Conservation (phyloP, 2,888 invertebrate genomes). For the Galerucella calmariensis region DNA sequence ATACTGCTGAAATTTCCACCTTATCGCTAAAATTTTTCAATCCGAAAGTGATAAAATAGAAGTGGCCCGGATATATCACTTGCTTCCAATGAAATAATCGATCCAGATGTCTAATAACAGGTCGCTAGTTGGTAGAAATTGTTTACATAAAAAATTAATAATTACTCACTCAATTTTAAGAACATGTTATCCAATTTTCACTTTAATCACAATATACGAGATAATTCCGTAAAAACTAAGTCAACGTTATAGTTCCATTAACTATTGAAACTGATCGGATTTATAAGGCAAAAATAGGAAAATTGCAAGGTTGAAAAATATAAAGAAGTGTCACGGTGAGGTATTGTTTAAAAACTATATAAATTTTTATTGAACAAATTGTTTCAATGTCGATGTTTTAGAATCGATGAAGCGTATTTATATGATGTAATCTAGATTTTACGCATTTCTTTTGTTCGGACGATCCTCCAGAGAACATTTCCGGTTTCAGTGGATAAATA, state of each 20-base stretch:
- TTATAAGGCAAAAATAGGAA: background rate
- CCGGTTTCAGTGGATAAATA: no score
- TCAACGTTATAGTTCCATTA: background rate
- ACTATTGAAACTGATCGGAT: background rate
- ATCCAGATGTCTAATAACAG: no score
- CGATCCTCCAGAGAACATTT: no score
- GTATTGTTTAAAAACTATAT: slow-evolving; percentile 6
- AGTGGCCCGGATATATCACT: no score
- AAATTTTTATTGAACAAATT: slow-evolving; percentile 1
- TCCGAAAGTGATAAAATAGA: no score
- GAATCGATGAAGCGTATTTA: slow-evolving; percentile 8
- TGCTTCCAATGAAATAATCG: no score
- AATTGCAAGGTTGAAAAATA: slow-evolving; percentile 13
- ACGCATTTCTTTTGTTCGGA: background rate
- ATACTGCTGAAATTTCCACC: no score
- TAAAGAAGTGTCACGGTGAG: slow-evolving; percentile 2
- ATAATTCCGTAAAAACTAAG: background rate
- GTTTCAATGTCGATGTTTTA: slow-evolving; percentile 6
- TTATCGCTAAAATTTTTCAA: no score
- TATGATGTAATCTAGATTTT: background rate
- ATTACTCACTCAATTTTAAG: background rate
- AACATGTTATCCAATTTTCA: background rate
- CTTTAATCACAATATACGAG: background rate
- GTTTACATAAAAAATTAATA: background rate
- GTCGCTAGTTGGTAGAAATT: no score